Evolutionary conservation across 2,888 invertebrate species (phyloP).

Genomic region (Kuschelorhynchus macadamiae): DNA sequence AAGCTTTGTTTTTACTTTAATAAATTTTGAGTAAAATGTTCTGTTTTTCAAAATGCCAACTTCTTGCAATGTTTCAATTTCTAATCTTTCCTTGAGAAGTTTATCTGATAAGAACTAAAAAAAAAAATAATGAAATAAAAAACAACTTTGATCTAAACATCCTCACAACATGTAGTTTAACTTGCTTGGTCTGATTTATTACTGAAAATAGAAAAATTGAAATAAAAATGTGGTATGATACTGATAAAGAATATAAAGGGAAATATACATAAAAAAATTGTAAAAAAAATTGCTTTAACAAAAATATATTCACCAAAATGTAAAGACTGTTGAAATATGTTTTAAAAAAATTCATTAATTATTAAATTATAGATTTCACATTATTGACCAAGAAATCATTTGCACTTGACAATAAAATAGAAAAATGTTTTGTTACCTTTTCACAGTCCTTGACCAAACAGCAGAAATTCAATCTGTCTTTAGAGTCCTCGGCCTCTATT

Average conservation of each 20-base stretch:
- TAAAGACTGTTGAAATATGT: no score
- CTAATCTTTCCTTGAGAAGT: constrained; percentile 91
- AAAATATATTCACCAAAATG: no score
- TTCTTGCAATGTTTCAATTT: constrained; percentile 94
- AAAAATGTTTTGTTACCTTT: constrained; percentile 70
- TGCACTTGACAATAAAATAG: constrained; percentile 16
- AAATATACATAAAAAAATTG: no score
- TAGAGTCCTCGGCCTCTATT: constrained; percentile 73
- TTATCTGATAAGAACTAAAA: constrained; percentile 82
- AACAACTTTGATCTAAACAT: no score
- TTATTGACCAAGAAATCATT: no score
- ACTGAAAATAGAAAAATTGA: neutral
- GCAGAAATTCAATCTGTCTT: constrained; percentile 83
- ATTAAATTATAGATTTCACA: no score
- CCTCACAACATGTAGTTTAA: no score
- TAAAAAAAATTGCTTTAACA: no score
- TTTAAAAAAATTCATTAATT: no score
- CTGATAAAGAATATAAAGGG: neutral
- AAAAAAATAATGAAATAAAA: constrained; percentile 16
- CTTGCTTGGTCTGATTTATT: neutral
- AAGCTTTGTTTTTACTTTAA: constrained; percentile 97
- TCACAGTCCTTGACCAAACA: constrained; percentile 85
- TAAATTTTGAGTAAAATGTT: constrained; percentile 93
- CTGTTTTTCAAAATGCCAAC: constrained; percentile 91
- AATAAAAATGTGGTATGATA: neutral